Evolutionary conservation across 2,888 invertebrate genomes (phyloP).

Genomic region (Apoderus coryli): DNA sequence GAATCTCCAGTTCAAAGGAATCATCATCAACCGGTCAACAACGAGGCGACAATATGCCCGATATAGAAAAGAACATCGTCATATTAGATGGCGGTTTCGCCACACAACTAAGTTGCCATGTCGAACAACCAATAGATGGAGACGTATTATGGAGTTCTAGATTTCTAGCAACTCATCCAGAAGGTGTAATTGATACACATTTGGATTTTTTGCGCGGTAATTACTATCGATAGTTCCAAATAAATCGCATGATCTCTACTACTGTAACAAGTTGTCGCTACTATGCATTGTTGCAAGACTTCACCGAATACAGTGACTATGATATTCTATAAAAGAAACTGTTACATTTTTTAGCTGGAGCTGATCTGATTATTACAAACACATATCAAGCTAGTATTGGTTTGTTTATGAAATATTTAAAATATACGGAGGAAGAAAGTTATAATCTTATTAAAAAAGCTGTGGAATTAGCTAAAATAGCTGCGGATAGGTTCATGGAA

Average conservation of each 20-base stretch:
- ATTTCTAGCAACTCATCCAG: slow-evolving; percentile 63
- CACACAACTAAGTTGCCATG: slow-evolving; percentile 63
- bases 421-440: slow-evolving; percentile 50
- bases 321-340: background rate
- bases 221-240: background rate
- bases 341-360: slow-evolving; percentile 48
- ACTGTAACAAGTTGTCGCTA: too few relatives aligned
- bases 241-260: too few relatives aligned
- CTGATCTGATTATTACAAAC: slow-evolving; percentile 75
- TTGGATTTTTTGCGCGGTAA: slow-evolving; percentile 64
- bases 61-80: slow-evolving; percentile 22
- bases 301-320: background rate
- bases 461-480: slow-evolving; percentile 58
- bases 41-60: slow-evolving; percentile 6
- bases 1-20: slow-evolving; percentile 22
- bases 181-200: slow-evolving; percentile 67
- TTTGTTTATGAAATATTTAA: slow-evolving; percentile 61
- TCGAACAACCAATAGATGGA: slow-evolving; percentile 60
- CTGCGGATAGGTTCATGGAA: slow-evolving; percentile 46
- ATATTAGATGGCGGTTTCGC: slow-evolving; percentile 67
- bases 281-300: too few relatives aligned
- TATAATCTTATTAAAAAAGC: slow-evolving; percentile 57
- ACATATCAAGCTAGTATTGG: slow-evolving; percentile 78
- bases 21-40: too few relatives aligned
- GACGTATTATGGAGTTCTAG: slow-evolving; percentile 84